phyloP scores from a whole-genome alignment of 64 coral and sea anemone species.

The Stichodactyla helianthus region DNA sequence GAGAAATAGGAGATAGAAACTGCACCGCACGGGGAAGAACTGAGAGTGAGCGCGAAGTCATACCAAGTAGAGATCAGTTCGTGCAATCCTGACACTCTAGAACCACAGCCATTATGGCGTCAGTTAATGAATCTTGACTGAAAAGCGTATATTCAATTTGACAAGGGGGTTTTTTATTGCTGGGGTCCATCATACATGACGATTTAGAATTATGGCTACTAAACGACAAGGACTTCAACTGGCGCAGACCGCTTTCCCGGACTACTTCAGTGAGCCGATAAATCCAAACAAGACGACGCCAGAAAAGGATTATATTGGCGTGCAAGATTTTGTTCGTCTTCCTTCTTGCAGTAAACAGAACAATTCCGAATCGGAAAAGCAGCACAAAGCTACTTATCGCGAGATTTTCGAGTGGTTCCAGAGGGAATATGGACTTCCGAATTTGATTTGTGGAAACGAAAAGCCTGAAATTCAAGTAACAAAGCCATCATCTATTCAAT shows the following conservation, averaged over 20 bases:
- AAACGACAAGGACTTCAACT: slow-evolving; percentile 19
- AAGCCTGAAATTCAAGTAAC: background rate
- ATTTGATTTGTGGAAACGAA: background rate
- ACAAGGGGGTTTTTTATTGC: background rate
- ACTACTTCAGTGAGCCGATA: slow-evolving; percentile 20
- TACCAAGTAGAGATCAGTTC: background rate
- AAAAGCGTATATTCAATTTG: slow-evolving; percentile 7
- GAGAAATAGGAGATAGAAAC: too few species aligned
- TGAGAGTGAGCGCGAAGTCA: background rate
- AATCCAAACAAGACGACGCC: background rate
- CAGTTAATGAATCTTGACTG: background rate
- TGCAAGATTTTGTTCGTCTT: slow-evolving; percentile 3
- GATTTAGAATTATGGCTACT: background rate
- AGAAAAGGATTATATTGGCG: slow-evolving; percentile 9
- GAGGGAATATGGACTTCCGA: slow-evolving; percentile 17
- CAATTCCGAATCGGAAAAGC: slow-evolving; percentile 4
- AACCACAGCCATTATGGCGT: background rate
- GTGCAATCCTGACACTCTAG: background rate
- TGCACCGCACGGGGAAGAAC: background rate
- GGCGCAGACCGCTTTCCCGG: background rate
- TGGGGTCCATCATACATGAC: background rate
- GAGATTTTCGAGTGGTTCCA: slow-evolving; percentile 24
- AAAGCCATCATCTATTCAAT: background rate
- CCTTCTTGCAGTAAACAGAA: slow-evolving; percentile 10
- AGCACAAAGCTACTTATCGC: slow-evolving; percentile 3